Conservation (phyloP, 2,888 invertebrate genomes). For the Diabrotica balteata region DNA sequence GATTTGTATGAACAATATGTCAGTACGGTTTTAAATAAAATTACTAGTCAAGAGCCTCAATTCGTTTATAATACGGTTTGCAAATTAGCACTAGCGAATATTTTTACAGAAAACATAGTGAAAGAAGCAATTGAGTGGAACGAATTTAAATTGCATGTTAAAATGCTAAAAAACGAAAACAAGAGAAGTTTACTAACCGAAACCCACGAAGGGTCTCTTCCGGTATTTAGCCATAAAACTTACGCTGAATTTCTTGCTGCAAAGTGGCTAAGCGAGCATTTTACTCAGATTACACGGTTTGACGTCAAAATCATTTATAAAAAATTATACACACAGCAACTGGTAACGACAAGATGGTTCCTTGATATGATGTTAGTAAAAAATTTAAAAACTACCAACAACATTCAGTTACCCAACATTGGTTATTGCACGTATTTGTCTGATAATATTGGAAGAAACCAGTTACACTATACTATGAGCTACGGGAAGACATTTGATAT, state of each 20-base stretch:
- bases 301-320: conserved; percentile 6
- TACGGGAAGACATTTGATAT: conserved; percentile 21
- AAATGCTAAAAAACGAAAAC: conserved; percentile 14
- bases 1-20: conserved; percentile 27
- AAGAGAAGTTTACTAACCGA: conserved; percentile 13
- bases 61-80: conserved; percentile 19
- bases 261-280: conserved; percentile 22
- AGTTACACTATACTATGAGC: conserved; percentile 15
- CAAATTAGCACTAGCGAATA: conserved; percentile 17
- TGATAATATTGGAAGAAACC: conserved; percentile 20
- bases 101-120: not conserved
- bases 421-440: not conserved
- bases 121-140: conserved; percentile 15
- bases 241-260: conserved; percentile 29
- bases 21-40: conserved; percentile 7
- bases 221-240: conserved; percentile 27
- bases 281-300: conserved; percentile 16
- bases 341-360: conserved; percentile 21
- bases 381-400: not conserved
- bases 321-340: conserved; percentile 17
- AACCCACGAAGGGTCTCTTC: conserved; percentile 7
- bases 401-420: not conserved
- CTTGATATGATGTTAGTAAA: conserved; percentile 19
- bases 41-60: not conserved
- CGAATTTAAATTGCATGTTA: conserved; percentile 15